Percentiles rank a stretch among this genome's conserved stretches.
phyloP scores from a whole-genome alignment of 2,797 vertebrate species.

The Gouania willdenowi region DNA sequence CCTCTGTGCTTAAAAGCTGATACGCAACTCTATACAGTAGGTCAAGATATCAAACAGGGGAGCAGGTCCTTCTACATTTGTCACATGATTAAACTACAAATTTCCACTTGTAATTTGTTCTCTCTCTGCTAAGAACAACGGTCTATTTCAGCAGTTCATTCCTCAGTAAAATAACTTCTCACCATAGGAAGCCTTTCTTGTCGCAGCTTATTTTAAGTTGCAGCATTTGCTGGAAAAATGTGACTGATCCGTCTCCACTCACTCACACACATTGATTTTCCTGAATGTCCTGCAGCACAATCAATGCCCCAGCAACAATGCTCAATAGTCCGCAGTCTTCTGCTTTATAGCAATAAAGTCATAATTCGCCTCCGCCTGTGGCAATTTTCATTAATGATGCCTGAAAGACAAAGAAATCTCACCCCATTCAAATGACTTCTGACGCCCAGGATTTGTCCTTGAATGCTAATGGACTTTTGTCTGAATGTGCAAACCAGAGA shows the following conservation, averaged over 20 bases:
- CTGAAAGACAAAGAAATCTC: constrained; percentile 36
- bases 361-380: constrained; percentile 14
- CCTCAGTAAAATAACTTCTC: too few relatives aligned
- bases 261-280: constrained; percentile 28
- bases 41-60: too few relatives aligned
- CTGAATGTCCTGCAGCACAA: constrained; percentile 19
- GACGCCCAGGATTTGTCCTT: constrained; percentile 54
- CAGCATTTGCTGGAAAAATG: constrained; percentile 20
- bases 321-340: constrained; percentile 11
- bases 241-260: constrained; percentile 25
- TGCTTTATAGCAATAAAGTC: constrained; percentile 12
- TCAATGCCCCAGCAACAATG: constrained; percentile 32
- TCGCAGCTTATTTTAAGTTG: constrained; percentile 16
- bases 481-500: constrained; percentile 18
- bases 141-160: too few relatives aligned
- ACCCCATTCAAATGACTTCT: constrained; percentile 42
- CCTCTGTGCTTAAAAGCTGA: too few relatives aligned
- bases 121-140: too few relatives aligned
- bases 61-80: too few relatives aligned
- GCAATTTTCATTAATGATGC: constrained; percentile 47
- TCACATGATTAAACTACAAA: too few relatives aligned
- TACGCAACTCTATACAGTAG: too few relatives aligned
- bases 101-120: too few relatives aligned
- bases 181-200: background rate
- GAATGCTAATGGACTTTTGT: constrained; percentile 50